These are phyloP conservation scores for Erpobdella octoculata DNA, from an alignment of 2,888 invertebrate genomes.

Conservation along the genomic window DNA sequence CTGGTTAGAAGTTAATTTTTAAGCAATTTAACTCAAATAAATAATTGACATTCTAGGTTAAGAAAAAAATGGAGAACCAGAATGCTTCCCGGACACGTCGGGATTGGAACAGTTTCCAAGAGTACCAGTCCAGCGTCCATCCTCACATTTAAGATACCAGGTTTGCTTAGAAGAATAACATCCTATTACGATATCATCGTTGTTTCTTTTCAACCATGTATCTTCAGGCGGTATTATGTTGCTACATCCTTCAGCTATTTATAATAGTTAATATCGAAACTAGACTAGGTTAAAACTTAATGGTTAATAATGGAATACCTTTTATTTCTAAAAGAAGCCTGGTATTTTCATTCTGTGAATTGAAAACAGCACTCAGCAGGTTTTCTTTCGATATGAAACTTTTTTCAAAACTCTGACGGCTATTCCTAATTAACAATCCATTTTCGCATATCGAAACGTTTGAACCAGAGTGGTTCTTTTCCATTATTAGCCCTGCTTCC, in stretches of 20 bases:
- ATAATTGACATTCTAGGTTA: not conserved
- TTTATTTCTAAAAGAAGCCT: not conserved
- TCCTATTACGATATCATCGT: conserved; percentile 30
- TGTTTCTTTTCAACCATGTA: conserved; percentile 32
- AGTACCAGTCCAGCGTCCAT: conserved; percentile 29
- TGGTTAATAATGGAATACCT: too few relatives aligned
- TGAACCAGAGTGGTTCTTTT: not conserved
- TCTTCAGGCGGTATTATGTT: conserved; percentile 32
- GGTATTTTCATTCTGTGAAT: not conserved
- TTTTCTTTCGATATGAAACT: not conserved
- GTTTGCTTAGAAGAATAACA: conserved; percentile 31
- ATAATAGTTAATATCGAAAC: too few relatives aligned
- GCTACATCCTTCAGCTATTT: conserved; percentile 33
- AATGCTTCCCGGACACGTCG: too few relatives aligned
- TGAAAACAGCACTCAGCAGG: not conserved
- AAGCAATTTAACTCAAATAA: not conserved
- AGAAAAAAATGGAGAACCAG: not conserved
- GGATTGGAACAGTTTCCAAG: conserved; percentile 33
- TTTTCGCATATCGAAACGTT: not conserved
- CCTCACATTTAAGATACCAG: conserved; percentile 32
- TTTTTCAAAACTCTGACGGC: not conserved
- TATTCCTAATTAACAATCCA: not conserved
- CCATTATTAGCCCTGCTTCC: too few relatives aligned
- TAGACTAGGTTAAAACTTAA: too few relatives aligned
- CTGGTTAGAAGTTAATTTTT: not conserved